These are phyloP conservation scores for Ardeotis arabs DNA, from an alignment of 2,113 vertebrate genomes.

Conservation along the genomic window DNA sequence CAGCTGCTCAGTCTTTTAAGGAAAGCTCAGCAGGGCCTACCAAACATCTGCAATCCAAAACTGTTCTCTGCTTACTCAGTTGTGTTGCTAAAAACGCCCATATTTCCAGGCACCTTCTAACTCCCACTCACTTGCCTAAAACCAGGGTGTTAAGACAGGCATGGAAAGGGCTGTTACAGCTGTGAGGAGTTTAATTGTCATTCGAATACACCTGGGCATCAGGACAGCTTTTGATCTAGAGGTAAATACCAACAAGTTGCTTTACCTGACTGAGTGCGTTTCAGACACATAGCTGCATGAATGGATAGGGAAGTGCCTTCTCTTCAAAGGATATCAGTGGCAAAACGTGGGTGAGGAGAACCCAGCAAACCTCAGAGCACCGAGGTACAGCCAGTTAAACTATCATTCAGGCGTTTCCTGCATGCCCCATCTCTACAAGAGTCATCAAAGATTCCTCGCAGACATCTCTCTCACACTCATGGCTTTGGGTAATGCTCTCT, in stretches of 20 bases:
- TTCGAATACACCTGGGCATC: slow-evolving; percentile 31
- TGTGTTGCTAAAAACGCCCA: neutral
- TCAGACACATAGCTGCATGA: slow-evolving; percentile 11
- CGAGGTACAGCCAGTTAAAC: neutral
- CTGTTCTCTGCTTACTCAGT: neutral
- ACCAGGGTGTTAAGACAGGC: neutral
- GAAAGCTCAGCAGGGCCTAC: neutral
- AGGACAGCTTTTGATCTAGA: slow-evolving; percentile 50
- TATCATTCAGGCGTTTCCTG: slow-evolving; percentile 8
- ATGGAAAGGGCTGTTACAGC: neutral
- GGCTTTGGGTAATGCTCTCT: neutral
- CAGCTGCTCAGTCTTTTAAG: neutral
- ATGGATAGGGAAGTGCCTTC: neutral
- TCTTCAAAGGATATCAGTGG: neutral
- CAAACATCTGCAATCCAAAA: slow-evolving; percentile 17
- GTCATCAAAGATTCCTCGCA: neutral
- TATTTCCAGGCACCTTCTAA: slow-evolving; percentile 23
- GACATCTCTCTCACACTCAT: neutral
- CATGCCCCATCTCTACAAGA: neutral
- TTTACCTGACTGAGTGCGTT: neutral
- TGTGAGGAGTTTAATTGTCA: slow-evolving; percentile 22
- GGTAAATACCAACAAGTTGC: slow-evolving; percentile 13
- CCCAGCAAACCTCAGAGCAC: neutral
- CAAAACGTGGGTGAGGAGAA: neutral
- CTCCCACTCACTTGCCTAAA: slow-evolving; percentile 39